These are phyloP conservation scores for Drosophila melanica DNA, from an alignment of 1,140 invertebrate genomes.

Conservation along the genomic window DNA sequence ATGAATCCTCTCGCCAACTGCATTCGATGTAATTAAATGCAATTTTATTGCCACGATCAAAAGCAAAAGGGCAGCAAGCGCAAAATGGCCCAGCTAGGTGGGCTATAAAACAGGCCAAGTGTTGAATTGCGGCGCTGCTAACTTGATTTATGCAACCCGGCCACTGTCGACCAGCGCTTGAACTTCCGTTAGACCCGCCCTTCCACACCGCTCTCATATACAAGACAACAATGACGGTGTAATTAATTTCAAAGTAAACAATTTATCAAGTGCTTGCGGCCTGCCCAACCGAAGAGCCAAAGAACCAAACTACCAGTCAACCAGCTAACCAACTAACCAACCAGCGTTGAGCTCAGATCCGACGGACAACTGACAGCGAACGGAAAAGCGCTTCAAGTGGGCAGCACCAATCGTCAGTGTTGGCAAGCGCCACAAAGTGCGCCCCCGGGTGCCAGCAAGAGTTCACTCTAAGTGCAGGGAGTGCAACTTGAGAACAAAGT, in stretches of 20 bases:
- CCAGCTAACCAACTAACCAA: constrained; percentile 14
- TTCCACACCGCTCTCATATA: background rate
- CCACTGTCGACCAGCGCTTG: constrained; percentile 39
- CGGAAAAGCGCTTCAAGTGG: constrained; percentile 39
- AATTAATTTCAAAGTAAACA: constrained; percentile 81
- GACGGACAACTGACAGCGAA: constrained; percentile 28
- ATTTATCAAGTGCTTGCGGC: constrained; percentile 71
- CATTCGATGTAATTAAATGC: constrained; percentile 73
- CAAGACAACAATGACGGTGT: constrained; percentile 73
- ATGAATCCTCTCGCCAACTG: constrained; percentile 8
- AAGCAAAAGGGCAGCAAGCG: constrained; percentile 47
- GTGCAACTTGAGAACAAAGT: constrained; percentile 13
- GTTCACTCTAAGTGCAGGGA: constrained; percentile 13
- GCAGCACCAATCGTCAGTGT: constrained; percentile 41
- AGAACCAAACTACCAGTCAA: background rate
- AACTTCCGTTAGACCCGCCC: constrained; percentile 47
- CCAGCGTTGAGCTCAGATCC: constrained; percentile 42
- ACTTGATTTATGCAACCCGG: constrained; percentile 75
- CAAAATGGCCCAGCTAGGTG: constrained; percentile 43
- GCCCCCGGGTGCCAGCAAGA: constrained; percentile 16
- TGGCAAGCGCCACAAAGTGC: constrained; percentile 39
- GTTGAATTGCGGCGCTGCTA: constrained; percentile 70
- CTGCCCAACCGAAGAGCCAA: constrained; percentile 11
- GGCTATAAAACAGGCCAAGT: constrained; percentile 54
- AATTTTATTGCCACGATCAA: constrained; percentile 80